phyloP scores from a whole-genome alignment of 2,888 invertebrate genomes.

The Dendrolimus houi region DNA sequence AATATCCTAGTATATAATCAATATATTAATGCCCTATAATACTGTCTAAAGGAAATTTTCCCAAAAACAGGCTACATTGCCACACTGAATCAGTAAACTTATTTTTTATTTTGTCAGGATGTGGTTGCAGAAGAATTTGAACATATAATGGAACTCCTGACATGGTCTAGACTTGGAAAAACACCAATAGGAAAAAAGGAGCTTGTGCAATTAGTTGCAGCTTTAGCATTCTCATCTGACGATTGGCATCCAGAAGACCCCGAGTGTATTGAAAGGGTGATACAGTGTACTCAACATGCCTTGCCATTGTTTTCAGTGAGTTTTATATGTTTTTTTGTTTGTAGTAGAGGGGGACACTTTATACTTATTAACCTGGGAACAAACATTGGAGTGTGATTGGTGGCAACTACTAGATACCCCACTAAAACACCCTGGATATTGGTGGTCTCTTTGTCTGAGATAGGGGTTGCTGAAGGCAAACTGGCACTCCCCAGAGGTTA shows the following conservation, averaged over 20 bases:
- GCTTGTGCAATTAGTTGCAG: conserved; percentile 88
- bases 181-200: conserved; percentile 91
- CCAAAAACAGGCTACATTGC: no score
- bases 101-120: conserved; percentile 72
- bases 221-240: conserved; percentile 80
- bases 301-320: conserved; percentile 93
- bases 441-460: no score
- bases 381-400: no score
- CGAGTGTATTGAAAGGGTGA: conserved; percentile 85
- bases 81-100: no score
- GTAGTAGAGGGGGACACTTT: no score
- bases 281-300: conserved; percentile 91
- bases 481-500: no score
- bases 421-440: no score
- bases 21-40: no score
- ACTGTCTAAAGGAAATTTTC: not conserved
- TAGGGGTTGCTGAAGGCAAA: no score
- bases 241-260: conserved; percentile 86
- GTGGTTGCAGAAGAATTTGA: conserved; percentile 95
- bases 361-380: no score
- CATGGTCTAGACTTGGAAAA: conserved; percentile 87
- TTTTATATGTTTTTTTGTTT: conserved; percentile 16
- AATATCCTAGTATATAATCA: no score
- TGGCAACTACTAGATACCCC: no score
- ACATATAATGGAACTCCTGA: conserved; percentile 89